Percentiles rank a stretch among this genome's conserved stretches.
Evolutionary conservation across 2,888 invertebrate species (phyloP).

Genomic region (Lagria hirta): DNA sequence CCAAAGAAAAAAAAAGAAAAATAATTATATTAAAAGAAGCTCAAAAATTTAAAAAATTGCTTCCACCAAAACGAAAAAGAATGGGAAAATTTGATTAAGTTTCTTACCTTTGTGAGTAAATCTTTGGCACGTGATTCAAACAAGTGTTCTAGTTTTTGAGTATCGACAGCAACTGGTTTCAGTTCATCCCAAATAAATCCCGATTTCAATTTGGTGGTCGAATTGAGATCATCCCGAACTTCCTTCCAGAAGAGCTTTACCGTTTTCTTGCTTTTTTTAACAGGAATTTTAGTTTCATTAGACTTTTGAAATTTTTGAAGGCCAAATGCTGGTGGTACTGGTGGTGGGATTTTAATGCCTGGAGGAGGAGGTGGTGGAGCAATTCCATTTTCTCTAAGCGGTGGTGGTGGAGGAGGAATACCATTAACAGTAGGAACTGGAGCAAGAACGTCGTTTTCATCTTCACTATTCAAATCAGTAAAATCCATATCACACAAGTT

Average conservation of each 20-base stretch:
- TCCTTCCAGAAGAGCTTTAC: conserved; percentile 98
- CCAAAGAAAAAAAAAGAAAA: conserved; percentile 49
- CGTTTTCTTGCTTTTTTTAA: conserved; percentile 91
- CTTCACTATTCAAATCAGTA: conserved; percentile 85
- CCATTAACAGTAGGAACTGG: conserved; percentile 67
- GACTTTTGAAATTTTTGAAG: conserved; percentile 39
- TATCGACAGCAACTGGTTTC: conserved; percentile 81
- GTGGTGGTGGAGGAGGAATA: conserved; percentile 79
- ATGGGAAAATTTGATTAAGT: conserved; percentile 5
- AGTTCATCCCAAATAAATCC: conserved; percentile 92
- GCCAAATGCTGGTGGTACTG: conserved; percentile 55
- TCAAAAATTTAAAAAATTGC: conserved; percentile 31
- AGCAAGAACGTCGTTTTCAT: conserved; percentile 73
- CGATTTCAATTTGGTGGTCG: conserved; percentile 58
- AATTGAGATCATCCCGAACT: conserved; percentile 76
- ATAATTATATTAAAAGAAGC: conserved; percentile 36
- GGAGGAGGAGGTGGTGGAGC: conserved; percentile 60
- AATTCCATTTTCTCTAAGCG: conserved; percentile 54
- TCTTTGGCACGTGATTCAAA: conserved; percentile 98
- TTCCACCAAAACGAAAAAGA: conserved; percentile 23
- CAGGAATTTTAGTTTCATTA: conserved; percentile 55
- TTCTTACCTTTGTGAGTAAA: conserved; percentile 83
- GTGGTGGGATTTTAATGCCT: conserved; percentile 53
- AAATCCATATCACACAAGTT: conserved; percentile 95
- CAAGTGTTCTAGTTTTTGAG: conserved; percentile 89